Percentiles rank a stretch among this genome's conserved stretches.
phyloP scores from a whole-genome alignment of 2,797 vertebrate genomes.

The Argyrosomus regius region DNA sequence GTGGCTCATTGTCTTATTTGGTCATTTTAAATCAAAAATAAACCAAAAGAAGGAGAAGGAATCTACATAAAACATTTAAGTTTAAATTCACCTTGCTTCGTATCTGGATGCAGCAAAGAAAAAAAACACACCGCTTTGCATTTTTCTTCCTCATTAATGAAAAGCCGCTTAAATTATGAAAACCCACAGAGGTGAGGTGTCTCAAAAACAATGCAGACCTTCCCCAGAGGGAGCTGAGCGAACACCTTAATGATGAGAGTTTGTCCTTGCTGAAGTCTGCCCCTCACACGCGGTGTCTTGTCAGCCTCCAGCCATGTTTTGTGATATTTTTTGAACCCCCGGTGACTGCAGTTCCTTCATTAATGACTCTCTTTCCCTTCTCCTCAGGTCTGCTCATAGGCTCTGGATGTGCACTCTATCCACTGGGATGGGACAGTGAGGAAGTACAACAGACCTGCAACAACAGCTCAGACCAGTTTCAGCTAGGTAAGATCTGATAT shows the following conservation, averaged over 20 bases:
- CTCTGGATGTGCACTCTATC: conserved; percentile 96
- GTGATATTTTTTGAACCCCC: conserved; percentile 17
- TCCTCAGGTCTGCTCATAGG: conserved; percentile 93
- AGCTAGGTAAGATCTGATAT: conserved; percentile 88
- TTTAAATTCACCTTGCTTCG: conserved; percentile 24
- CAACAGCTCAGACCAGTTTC: conserved; percentile 94
- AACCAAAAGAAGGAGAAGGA: conserved; percentile 16
- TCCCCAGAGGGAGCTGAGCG: conserved; percentile 39
- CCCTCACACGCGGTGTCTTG: neutral
- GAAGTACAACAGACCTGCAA: conserved; percentile 96
- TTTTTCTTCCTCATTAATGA: conserved; percentile 46
- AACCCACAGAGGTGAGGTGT: conserved; percentile 33
- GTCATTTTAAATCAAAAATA: conserved; percentile 46
- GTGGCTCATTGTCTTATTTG: conserved; percentile 37
- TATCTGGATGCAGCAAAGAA: conserved; percentile 19
- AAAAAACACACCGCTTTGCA: conserved; percentile 18
- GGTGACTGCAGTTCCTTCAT: conserved; percentile 15
- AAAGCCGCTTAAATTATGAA: conserved; percentile 46
- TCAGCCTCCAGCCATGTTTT: conserved; percentile 28
- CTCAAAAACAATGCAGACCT: conserved; percentile 23
- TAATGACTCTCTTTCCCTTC: conserved; percentile 37
- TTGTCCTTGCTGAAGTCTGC: conserved; percentile 53
- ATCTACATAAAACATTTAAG: conserved; percentile 12
- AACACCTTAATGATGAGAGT: conserved; percentile 39
- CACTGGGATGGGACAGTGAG: conserved; percentile 98